A percentile compares a stretch with the other conserved stretches of the same genome.
Conservation (phyloP, 2,797 vertebrate genomes). For the Sardinella longiceps region DNA sequence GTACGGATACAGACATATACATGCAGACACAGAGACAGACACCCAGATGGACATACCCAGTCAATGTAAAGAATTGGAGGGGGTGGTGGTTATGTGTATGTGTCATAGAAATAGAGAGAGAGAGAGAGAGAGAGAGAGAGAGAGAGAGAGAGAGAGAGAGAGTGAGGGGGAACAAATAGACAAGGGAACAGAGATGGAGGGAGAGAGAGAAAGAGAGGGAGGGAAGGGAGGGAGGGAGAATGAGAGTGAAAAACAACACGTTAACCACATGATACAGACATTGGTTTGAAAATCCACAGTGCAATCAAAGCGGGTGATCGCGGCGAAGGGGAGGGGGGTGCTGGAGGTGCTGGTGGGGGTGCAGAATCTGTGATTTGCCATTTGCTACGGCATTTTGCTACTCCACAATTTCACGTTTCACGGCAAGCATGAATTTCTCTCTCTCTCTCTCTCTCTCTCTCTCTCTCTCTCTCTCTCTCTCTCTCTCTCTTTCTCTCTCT, state of each 20-base stretch:
- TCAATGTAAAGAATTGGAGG: conserved; percentile 63
- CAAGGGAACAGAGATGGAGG: conserved; percentile 19
- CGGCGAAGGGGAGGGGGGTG: not conserved
- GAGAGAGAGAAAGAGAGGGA: conserved; percentile 55
- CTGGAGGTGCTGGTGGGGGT: not conserved
- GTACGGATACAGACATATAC: not conserved
- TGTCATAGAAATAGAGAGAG: conserved; percentile 25
- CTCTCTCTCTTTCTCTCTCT: not conserved
- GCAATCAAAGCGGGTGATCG: not conserved
- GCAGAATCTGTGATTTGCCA: not conserved
- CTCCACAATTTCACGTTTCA: not conserved
- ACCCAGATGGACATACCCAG: conserved; percentile 68
- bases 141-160: no score
- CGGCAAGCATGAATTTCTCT: not conserved
- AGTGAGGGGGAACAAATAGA: conserved; percentile 29
- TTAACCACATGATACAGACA: conserved; percentile 15
- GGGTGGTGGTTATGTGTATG: conserved; percentile 55
- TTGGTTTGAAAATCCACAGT: conserved; percentile 27
- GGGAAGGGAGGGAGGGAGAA: conserved; percentile 52
- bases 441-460: not conserved
- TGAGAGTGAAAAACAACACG: conserved; percentile 54
- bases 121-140: not conserved
- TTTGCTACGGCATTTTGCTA: not conserved
- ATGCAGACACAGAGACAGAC: conserved; percentile 36
- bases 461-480: not conserved